A percentile compares a stretch with the other conserved stretches of the same genome.
Conservation (phyloP, 2,888 invertebrate species). For the Meteorus colon region DNA sequence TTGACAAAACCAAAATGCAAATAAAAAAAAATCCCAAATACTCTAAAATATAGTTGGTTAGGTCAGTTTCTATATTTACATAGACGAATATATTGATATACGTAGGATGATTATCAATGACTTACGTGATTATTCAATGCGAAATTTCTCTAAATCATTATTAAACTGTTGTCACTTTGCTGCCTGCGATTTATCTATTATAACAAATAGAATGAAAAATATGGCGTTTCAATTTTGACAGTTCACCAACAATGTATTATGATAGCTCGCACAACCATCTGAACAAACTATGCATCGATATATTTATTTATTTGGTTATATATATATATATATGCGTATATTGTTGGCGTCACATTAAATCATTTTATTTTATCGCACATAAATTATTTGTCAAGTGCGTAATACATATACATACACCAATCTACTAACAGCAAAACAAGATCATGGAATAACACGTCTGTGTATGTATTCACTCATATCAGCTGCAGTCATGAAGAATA, state of each 20-base stretch:
- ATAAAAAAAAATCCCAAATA: slow-evolving; percentile 21
- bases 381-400: slow-evolving; percentile 2
- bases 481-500: background rate
- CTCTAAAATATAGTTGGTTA: background rate
- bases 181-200: background rate
- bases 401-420: background rate
- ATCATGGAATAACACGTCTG: background rate
- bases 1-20: slow-evolving; percentile 11
- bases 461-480: background rate
- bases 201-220: background rate
- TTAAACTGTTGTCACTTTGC: background rate
- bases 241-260: slow-evolving; percentile 5
- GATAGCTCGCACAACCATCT: background rate
- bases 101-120: background rate
- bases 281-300: background rate
- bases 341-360: background rate
- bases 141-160: background rate
- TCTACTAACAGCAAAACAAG: background rate
- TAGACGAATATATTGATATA: background rate
- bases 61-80: background rate
- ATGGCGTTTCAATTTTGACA: background rate
- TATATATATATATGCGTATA: background rate
- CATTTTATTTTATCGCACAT: background rate
- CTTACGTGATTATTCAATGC: background rate
- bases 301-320: background rate